phyloP scores from a whole-genome alignment of 2,113 vertebrate species.

The rabbit (Oryctolagus cuniculus) region DNA sequence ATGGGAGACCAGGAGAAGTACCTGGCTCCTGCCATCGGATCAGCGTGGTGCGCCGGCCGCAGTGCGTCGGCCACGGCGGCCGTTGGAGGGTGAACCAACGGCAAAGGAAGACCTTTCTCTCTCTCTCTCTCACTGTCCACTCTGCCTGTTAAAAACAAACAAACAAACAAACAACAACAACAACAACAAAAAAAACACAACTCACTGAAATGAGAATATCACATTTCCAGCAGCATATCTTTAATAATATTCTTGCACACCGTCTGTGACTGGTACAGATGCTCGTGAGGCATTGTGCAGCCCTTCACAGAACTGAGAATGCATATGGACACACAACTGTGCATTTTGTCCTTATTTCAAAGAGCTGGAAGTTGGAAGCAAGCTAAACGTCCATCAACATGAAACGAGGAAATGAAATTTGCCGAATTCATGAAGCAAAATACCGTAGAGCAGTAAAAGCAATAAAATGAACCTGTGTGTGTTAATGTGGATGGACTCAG shows the following conservation, averaged over 20 bases:
- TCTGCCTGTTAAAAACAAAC: too few species aligned
- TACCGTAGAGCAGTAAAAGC: background rate
- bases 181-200: too few species aligned
- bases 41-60: too few species aligned
- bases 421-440: constrained; percentile 31
- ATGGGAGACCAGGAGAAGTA: too few species aligned
- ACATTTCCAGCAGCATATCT: background rate
- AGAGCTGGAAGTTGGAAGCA: background rate
- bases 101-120: too few species aligned
- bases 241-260: background rate
- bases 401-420: background rate
- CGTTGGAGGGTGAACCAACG: too few species aligned
- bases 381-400: background rate
- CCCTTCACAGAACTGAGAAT: constrained; percentile 15
- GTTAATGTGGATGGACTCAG: background rate
- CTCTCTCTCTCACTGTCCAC: too few species aligned
- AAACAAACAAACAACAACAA: too few species aligned
- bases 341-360: background rate
- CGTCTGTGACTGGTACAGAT: background rate
- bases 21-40: too few species aligned
- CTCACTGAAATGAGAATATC: background rate
- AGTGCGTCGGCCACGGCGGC: too few species aligned
- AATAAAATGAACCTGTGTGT: background rate
- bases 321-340: background rate
- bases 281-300: background rate